These are phyloP conservation scores for Lottia gigantea DNA, from an alignment of 2,888 invertebrate species.

Conservation along the genomic window DNA sequence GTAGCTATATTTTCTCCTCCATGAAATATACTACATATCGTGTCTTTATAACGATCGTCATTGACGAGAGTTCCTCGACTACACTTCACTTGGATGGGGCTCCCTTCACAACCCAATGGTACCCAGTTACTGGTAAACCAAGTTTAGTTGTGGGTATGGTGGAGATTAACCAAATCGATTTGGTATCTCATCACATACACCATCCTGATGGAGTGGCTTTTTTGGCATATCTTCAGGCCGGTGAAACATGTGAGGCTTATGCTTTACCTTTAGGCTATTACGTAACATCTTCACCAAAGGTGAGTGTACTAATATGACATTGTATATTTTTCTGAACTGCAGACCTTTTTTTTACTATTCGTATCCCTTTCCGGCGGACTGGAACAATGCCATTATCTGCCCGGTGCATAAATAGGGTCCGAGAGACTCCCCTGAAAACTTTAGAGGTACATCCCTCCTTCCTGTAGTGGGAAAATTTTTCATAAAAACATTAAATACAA, in stretches of 20 bases:
- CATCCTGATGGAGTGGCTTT: not conserved
- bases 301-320: too few species aligned
- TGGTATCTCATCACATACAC: not conserved
- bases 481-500: too few species aligned
- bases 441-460: too few species aligned
- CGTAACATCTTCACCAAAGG: too few species aligned
- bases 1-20: not conserved
- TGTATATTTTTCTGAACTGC: too few species aligned
- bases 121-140: not conserved
- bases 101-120: not conserved
- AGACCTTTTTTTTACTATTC: too few species aligned
- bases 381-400: too few species aligned
- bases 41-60: not conserved
- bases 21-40: not conserved
- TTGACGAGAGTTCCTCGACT: not conserved
- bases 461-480: too few species aligned
- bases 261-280: not conserved
- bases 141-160: not conserved
- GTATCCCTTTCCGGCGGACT: too few species aligned
- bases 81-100: not conserved
- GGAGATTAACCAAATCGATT: not conserved
- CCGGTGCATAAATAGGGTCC: too few species aligned
- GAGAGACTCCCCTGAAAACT: too few species aligned
- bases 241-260: not conserved
- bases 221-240: conserved; percentile 1